Conservation (phyloP, 2,888 invertebrate species). For the Leuctra nigra region DNA sequence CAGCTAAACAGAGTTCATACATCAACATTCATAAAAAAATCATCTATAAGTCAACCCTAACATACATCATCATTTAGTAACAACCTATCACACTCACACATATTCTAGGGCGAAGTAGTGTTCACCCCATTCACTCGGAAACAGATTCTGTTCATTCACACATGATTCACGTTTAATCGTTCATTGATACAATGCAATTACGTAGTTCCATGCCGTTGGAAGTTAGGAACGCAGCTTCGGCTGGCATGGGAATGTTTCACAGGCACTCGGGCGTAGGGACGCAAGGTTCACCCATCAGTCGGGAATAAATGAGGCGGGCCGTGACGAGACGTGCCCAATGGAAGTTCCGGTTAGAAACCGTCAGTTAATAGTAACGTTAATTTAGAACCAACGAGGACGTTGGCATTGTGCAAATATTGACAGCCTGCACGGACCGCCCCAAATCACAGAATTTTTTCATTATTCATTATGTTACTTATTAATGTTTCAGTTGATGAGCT, state of each 20-base stretch:
- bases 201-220: slow-evolving; percentile 34
- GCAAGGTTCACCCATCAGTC: slow-evolving; percentile 35
- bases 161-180: slow-evolving; percentile 7
- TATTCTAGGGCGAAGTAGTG: slow-evolving; percentile 18
- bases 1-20: slow-evolving; percentile 14
- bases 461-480: too few relatives aligned
- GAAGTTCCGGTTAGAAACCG: background rate
- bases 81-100: slow-evolving; percentile 19
- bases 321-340: slow-evolving; percentile 13
- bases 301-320: slow-evolving; percentile 31
- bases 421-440: slow-evolving; percentile 39
- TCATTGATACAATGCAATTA: slow-evolving; percentile 36
- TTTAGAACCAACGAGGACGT: background rate
- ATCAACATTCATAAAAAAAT: slow-evolving; percentile 16
- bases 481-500: slow-evolving; percentile 6
- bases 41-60: background rate
- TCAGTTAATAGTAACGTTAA: background rate
- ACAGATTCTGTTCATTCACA: slow-evolving; percentile 21
- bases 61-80: slow-evolving; percentile 10
- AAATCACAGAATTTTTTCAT: slow-evolving; percentile 42
- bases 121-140: too few relatives aligned
- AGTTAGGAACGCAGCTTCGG: slow-evolving; percentile 33
- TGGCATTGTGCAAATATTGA: slow-evolving; percentile 11
- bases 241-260: slow-evolving; percentile 33
- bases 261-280: slow-evolving; percentile 33